Conservation (phyloP, 2,888 invertebrate genomes). For the Apeira syringaria region DNA sequence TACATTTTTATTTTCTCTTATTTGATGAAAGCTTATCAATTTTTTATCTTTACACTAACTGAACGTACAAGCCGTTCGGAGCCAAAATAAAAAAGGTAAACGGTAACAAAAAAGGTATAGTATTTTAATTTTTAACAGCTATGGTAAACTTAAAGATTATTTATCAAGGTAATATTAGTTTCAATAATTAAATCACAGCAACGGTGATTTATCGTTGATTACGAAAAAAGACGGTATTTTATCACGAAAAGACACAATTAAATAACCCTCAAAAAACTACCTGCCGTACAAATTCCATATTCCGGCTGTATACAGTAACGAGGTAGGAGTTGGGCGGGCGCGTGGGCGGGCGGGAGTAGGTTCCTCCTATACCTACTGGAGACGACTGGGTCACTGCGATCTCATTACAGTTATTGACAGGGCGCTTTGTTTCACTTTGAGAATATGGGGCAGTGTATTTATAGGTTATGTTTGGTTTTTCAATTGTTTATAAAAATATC, state of each 20-base stretch:
- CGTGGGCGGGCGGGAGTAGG: constrained; percentile 32
- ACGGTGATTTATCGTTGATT: too few relatives aligned
- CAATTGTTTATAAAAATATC: background rate
- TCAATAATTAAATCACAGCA: too few relatives aligned
- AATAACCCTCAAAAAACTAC: constrained; percentile 18
- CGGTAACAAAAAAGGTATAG: too few relatives aligned
- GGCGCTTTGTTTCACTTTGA: constrained; percentile 20
- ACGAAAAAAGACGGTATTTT: background rate
- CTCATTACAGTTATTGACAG: constrained; percentile 29
- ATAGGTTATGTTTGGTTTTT: background rate
- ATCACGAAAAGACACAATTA: constrained; percentile 8
- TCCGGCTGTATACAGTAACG: constrained; percentile 26
- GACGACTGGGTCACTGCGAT: constrained; percentile 26
- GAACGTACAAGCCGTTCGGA: too few relatives aligned
- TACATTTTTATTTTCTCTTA: too few relatives aligned
- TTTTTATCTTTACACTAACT: too few relatives aligned
- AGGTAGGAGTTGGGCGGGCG: constrained; percentile 32
- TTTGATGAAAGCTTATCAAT: too few relatives aligned
- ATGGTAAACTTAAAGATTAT: too few relatives aligned
- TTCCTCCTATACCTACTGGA: constrained; percentile 27
- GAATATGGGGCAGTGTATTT: constrained; percentile 1
- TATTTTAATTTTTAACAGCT: too few relatives aligned
- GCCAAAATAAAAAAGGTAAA: too few relatives aligned
- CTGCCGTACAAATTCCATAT: constrained; percentile 24
- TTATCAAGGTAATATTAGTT: too few relatives aligned